Conservation (phyloP, 2,113 vertebrate genomes). For the Pterocles orientalis region DNA sequence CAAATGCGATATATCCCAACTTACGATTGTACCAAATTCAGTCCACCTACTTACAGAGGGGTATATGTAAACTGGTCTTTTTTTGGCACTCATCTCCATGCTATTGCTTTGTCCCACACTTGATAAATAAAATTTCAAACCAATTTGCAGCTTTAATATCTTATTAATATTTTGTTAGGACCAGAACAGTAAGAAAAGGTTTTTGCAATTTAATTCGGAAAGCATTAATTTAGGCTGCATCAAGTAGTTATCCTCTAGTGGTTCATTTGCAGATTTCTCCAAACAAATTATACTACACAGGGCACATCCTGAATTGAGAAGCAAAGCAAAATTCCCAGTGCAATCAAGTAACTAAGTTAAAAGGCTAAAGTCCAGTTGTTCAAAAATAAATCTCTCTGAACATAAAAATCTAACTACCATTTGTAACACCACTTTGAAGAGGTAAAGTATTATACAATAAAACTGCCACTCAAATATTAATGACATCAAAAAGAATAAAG, state of each 20-base stretch:
- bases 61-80: neutral
- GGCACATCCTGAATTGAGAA: neutral
- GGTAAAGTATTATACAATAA: constrained; percentile 5
- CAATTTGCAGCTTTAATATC: neutral
- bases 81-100: neutral
- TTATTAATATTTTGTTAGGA: neutral
- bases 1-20: neutral
- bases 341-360: neutral
- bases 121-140: neutral
- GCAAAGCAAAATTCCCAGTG: neutral
- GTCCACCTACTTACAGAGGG: neutral
- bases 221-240: neutral
- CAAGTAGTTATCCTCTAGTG: neutral
- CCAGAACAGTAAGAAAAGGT: neutral
- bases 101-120: neutral
- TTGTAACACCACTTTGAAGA: constrained; percentile 24
- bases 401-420: neutral
- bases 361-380: neutral
- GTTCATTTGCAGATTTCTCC: neutral
- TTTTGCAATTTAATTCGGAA: neutral
- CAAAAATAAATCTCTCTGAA: constrained; percentile 18
- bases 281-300: neutral
- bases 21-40: neutral
- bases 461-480: constrained; percentile 30
- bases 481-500: constrained; percentile 35